A percentile compares a stretch with the other conserved stretches of the same genome.
Conservation (phyloP, 2,888 invertebrate genomes). For the Sphaerophoria taeniata region DNA sequence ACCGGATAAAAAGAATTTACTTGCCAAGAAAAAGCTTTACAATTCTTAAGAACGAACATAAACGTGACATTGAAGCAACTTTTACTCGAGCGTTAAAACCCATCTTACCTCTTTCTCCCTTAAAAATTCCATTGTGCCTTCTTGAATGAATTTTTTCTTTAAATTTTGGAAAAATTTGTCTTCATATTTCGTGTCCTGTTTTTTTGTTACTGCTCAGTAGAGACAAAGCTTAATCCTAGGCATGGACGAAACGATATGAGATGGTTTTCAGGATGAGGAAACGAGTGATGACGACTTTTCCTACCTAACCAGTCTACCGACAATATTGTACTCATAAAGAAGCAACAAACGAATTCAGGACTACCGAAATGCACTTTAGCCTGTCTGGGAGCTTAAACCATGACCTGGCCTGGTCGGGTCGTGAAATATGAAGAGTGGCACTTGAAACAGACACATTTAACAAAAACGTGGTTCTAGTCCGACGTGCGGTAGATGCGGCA, state of each 20-base stretch:
- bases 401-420: slow-evolving; percentile 57
- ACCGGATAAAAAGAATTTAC: neutral
- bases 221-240: slow-evolving; percentile 63
- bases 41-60: too few relatives aligned
- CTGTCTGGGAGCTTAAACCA: slow-evolving; percentile 72
- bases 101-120: neutral
- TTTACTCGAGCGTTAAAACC: neutral
- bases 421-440: slow-evolving; percentile 73
- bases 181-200: slow-evolving; percentile 9
- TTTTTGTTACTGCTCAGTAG: slow-evolving; percentile 32
- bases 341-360: slow-evolving; percentile 4
- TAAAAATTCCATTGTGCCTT: slow-evolving; percentile 27
- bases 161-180: slow-evolving; percentile 25
- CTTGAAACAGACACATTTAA: slow-evolving; percentile 72
- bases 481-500: neutral
- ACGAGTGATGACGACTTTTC: slow-evolving; percentile 38
- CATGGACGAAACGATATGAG: slow-evolving; percentile 43
- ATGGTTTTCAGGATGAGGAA: slow-evolving; percentile 54
- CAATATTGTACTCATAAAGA: neutral
- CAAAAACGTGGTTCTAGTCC: slow-evolving; percentile 43
- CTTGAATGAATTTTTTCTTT: slow-evolving; percentile 31
- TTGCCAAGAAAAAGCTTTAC: too few relatives aligned
- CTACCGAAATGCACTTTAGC: slow-evolving; percentile 68
- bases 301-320: slow-evolving; percentile 30
- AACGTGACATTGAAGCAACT: too few relatives aligned